These are phyloP conservation scores for Caerostris extrusa DNA, from an alignment of 1,140 invertebrate species.

Conservation along the genomic window DNA sequence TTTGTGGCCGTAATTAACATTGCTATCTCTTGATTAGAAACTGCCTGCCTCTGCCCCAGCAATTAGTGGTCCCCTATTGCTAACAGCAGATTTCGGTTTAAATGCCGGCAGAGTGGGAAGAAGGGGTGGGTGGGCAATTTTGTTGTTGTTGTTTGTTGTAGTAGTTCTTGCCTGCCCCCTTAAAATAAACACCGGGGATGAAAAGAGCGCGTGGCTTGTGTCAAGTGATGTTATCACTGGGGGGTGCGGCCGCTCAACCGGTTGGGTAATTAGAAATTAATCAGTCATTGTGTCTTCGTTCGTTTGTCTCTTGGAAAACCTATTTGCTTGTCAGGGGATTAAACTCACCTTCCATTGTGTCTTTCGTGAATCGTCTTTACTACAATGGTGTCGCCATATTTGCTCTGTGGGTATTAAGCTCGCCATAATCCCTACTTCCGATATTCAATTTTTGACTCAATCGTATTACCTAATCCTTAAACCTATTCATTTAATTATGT, in stretches of 20 bases:
- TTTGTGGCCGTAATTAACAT: conserved; percentile 78
- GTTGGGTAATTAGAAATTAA: conserved; percentile 74
- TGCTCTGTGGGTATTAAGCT: neutral
- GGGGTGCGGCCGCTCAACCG: neutral
- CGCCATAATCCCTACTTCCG: neutral
- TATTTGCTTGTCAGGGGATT: neutral
- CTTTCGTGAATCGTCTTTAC: too few relatives aligned
- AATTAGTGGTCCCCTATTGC: conserved; percentile 76
- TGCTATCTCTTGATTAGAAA: conserved; percentile 78
- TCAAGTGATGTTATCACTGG: conserved; percentile 73
- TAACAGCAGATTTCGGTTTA: conserved; percentile 73
- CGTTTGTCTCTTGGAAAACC: conserved; percentile 1
- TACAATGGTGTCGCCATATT: neutral
- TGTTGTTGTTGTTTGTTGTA: neutral
- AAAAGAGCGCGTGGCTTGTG: conserved; percentile 67
- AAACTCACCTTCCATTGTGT: too few relatives aligned
- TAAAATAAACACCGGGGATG: conserved; percentile 69
- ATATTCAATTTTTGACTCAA: too few relatives aligned
- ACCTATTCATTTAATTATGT: too few relatives aligned
- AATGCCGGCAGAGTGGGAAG: conserved; percentile 53
- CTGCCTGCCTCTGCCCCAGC: conserved; percentile 59
- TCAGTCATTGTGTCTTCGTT: conserved; percentile 64
- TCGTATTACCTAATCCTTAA: too few relatives aligned
- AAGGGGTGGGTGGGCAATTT: conserved; percentile 22
- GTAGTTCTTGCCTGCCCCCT: neutral